Percentiles rank a stretch among this genome's conserved stretches.
phyloP scores from a whole-genome alignment of 2,888 invertebrate species.

The Ligdia adustata region DNA sequence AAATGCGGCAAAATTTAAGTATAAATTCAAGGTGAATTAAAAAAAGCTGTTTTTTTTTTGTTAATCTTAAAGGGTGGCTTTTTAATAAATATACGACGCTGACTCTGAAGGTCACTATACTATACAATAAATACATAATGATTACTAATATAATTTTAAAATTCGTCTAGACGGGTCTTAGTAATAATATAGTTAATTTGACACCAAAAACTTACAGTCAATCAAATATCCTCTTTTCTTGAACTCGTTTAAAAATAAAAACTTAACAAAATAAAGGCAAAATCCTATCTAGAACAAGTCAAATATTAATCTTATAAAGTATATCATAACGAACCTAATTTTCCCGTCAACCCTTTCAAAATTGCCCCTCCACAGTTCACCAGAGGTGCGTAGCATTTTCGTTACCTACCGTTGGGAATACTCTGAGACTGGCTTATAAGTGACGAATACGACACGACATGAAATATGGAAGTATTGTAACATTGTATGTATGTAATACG shows the following conservation, averaged over 20 bases:
- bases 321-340: conserved; percentile 9
- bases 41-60: background rate
- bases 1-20: conserved; percentile 10
- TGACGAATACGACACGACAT: background rate
- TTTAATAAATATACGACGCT: too few species aligned
- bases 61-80: too few species aligned
- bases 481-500: too few species aligned
- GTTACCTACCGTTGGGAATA: conserved; percentile 7
- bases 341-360: conserved; percentile 11
- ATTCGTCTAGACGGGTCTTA: too few species aligned
- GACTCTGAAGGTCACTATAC: too few species aligned
- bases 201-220: too few species aligned
- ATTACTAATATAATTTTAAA: too few species aligned
- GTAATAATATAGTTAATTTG: too few species aligned
- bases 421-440: background rate
- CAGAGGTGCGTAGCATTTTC: conserved; percentile 12
- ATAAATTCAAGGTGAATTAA: conserved; percentile 1
- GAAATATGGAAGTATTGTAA: too few species aligned
- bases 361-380: conserved; percentile 1
- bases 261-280: background rate
- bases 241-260: too few species aligned
- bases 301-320: conserved; percentile 10
- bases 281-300: background rate
- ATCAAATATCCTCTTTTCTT: too few species aligned
- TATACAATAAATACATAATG: too few species aligned